Evolutionary conservation across 2,797 vertebrate genomes (phyloP).

Genomic region (Rhodeus uyekii): DNA sequence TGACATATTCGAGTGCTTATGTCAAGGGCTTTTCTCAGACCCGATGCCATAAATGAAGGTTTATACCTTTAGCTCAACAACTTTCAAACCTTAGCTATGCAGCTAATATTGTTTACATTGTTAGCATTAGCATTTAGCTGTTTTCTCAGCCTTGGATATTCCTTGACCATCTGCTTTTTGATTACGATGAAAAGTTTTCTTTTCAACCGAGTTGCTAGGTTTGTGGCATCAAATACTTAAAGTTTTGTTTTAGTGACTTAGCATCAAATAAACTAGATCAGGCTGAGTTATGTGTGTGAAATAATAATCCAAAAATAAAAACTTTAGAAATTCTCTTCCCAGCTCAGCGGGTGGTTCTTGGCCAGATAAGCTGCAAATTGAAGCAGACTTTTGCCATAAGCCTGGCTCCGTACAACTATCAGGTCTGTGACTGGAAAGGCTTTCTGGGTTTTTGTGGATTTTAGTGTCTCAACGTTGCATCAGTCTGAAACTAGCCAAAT

Average conservation of each 20-base stretch:
- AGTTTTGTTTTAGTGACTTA: background rate
- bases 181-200: background rate
- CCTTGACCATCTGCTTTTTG: background rate
- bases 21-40: slow-evolving; percentile 2
- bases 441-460: background rate
- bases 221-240: background rate
- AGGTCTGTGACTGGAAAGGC: background rate
- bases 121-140: background rate
- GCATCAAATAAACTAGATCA: background rate
- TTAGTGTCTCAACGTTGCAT: slow-evolving; percentile 18
- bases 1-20: background rate
- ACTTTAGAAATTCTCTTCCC: background rate
- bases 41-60: background rate
- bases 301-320: no score
- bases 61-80: background rate
- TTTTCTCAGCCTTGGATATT: background rate
- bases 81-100: background rate
- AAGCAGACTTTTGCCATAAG: slow-evolving; percentile 13
- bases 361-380: background rate
- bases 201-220: background rate
- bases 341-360: background rate
- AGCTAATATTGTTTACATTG: background rate
- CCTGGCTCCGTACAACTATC: slow-evolving; percentile 4
- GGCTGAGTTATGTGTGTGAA: background rate
- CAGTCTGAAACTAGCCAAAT: background rate